Evolutionary conservation across 2,113 vertebrate species (phyloP), one percentile per base, ranked within the genome.

Genomic region (Eidolon helvum): DNA sequence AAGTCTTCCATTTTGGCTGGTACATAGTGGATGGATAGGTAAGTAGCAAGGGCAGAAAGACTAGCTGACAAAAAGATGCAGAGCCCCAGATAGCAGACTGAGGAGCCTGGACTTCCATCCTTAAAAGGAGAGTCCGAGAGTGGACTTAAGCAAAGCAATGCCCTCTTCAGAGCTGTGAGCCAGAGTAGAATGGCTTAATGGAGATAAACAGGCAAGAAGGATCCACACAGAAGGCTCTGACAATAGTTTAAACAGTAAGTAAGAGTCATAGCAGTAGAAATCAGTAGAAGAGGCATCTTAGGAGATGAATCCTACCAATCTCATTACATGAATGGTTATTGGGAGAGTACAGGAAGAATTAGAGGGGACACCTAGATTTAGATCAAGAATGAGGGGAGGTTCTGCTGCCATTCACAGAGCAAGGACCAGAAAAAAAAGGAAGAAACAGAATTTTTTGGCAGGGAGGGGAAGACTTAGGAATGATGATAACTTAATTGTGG

Each of bases 281-380:
- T 75, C 22, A 75, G 45, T 50, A 43, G 85, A 59, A 72, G 79
- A 50, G 5, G 26, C 6, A 65, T 38, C 74, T 78, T 55, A 14
- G n/a, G 10, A 3, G 9, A 38, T 30, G 9, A 57, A 90, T 78
- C 35, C 45, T 45, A 38, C 18, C 82, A 12, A 45, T n/a, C 19
- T 89, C 40, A 15, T 80, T 86, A 87, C 14, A 48, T 77, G 57
- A 89, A 84, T 74, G 85, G 74, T 94, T 96, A 53, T 1, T 21
- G 57, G 5, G 83, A 97, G 59, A 40, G 74, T 80, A 78, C 30
- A 57, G 4, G 14, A 97, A 63, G 65, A 96, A 83, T 66, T 35
- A 22, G 26, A 9, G 12, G 15, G 69, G 38, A 50, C 5, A 59
- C 40, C 45, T 66, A 10, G 3, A 10, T 86, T 75, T 77, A 9